A percentile compares a stretch with the other conserved stretches of the same genome.
Conservation (phyloP, 2,888 invertebrate genomes). For the Diogma glabrata region DNA sequence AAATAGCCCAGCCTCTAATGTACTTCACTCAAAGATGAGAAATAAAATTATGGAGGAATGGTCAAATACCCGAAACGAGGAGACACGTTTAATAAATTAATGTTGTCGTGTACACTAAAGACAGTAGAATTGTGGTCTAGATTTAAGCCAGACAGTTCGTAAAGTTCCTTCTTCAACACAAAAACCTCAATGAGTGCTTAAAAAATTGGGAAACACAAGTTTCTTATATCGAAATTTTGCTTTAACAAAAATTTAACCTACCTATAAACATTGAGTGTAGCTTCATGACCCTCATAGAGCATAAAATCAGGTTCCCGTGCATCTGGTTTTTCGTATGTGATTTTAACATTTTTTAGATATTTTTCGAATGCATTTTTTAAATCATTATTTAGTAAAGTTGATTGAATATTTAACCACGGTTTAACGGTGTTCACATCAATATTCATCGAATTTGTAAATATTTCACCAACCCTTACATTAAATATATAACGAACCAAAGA, state of each 20-base stretch:
- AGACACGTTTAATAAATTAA: too few relatives aligned
- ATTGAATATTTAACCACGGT: conserved; percentile 64
- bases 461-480: conserved; percentile 50
- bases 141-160: too few relatives aligned
- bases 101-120: too few relatives aligned
- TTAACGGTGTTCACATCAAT: conserved; percentile 43
- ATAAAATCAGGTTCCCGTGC: conserved; percentile 87
- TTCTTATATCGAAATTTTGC: neutral
- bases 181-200: neutral
- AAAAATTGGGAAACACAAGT: too few relatives aligned
- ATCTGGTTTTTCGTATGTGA: conserved; percentile 58
- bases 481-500: conserved; percentile 73
- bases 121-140: too few relatives aligned
- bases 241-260: conserved; percentile 31
- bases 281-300: conserved; percentile 73
- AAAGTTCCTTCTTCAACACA: too few relatives aligned
- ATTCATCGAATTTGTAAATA: conserved; percentile 69
- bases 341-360: conserved; percentile 66
- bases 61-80: too few relatives aligned
- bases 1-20: too few relatives aligned
- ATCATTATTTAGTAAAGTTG: conserved; percentile 53
- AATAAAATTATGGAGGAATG: too few relatives aligned
- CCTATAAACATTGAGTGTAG: conserved; percentile 79
- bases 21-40: too few relatives aligned
- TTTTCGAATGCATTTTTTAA: conserved; percentile 61